phyloP scores from a whole-genome alignment of 1,140 invertebrate species.

The Lordiphosa collinella region DNA sequence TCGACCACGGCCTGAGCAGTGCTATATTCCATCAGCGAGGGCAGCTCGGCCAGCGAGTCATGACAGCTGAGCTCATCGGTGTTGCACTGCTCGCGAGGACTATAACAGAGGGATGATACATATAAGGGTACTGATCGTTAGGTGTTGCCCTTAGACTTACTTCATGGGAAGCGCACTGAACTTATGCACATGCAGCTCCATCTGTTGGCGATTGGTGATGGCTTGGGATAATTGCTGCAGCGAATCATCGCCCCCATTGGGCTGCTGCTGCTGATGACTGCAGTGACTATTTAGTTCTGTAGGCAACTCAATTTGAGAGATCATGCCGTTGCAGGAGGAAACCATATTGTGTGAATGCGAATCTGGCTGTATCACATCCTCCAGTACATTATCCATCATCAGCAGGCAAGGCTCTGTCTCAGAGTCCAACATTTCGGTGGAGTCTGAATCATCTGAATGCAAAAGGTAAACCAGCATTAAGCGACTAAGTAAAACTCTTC shows the following conservation, averaged over 20 bases:
- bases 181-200: slow-evolving; percentile 68
- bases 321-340: slow-evolving; percentile 81
- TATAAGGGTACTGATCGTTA: too few species aligned
- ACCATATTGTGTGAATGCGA: slow-evolving; percentile 86
- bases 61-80: slow-evolving; percentile 77
- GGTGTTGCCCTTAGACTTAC: slow-evolving; percentile 23
- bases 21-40: slow-evolving; percentile 78
- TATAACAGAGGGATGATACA: not conserved
- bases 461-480: too few species aligned
- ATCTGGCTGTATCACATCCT: slow-evolving; percentile 84
- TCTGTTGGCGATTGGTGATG: slow-evolving; percentile 83
- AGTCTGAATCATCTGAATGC: slow-evolving; percentile 79
- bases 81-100: slow-evolving; percentile 65
- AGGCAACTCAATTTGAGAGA: slow-evolving; percentile 77
- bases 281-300: slow-evolving; percentile 65
- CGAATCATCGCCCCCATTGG: slow-evolving; percentile 82
- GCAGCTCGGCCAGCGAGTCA: slow-evolving; percentile 78
- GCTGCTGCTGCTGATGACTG: slow-evolving; percentile 54
- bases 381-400: slow-evolving; percentile 87
- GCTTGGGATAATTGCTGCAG: slow-evolving; percentile 85
- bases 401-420: slow-evolving; percentile 87
- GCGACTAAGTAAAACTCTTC: too few species aligned
- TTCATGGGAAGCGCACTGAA: slow-evolving; percentile 55
- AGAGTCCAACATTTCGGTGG: slow-evolving; percentile 86
- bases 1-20: slow-evolving; percentile 82